Conservation (phyloP, 2,797 vertebrate genomes). For the Amblyopsis hoosieri region DNA sequence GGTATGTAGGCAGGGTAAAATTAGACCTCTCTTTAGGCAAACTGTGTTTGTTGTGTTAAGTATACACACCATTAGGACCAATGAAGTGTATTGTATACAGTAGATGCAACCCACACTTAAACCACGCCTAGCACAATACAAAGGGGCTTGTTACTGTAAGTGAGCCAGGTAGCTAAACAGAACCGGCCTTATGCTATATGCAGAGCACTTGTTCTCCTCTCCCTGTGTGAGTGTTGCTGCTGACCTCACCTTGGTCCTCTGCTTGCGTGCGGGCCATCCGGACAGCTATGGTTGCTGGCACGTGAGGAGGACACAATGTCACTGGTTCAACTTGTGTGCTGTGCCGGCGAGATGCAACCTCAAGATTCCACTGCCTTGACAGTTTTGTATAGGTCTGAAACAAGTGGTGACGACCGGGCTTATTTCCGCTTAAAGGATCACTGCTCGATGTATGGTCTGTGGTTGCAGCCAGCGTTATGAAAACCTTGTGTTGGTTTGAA, state of each 20-base stretch:
- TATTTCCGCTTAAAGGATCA: too few relatives aligned
- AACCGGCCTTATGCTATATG: conserved; percentile 17
- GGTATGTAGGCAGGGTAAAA: conserved; percentile 29
- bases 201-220: conserved; percentile 7
- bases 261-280: too few relatives aligned
- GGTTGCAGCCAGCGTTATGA: too few relatives aligned
- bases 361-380: conserved; percentile 20
- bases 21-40: conserved; percentile 14
- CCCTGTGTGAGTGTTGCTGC: background rate
- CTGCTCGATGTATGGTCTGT: too few relatives aligned
- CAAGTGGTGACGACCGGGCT: conserved; percentile 7
- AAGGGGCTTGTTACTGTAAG: conserved; percentile 11
- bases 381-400: conserved; percentile 31
- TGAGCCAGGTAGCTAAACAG: conserved; percentile 1
- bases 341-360: conserved; percentile 5
- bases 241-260: too few relatives aligned
- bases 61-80: conserved; percentile 22
- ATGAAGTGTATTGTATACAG: background rate
- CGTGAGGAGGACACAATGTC: conserved; percentile 12
- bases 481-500: too few relatives aligned
- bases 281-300: background rate
- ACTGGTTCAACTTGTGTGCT: conserved; percentile 18
- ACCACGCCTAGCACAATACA: conserved; percentile 5
- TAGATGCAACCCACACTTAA: background rate
- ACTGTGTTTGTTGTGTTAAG: conserved; percentile 9